Evolutionary conservation across 2,888 invertebrate genomes (phyloP).

Genomic region (Venustoraphidia nigricollis): DNA sequence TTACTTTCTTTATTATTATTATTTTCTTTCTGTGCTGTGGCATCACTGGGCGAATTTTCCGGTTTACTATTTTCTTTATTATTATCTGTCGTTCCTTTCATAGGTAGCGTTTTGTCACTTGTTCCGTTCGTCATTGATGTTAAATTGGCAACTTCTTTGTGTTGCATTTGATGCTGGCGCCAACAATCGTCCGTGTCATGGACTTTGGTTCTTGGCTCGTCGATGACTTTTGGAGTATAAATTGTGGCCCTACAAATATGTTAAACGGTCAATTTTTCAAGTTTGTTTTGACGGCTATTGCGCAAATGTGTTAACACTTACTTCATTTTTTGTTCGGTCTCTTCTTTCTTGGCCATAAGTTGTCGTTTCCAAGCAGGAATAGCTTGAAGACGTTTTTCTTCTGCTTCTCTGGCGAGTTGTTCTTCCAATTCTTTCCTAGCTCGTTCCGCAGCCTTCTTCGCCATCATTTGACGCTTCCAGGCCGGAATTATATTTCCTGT

Average conservation of each 20-base stretch:
- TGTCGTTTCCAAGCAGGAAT: slow-evolving; percentile 93
- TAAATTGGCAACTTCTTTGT: slow-evolving; percentile 18
- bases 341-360: slow-evolving; percentile 66
- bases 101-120: background rate
- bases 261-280: background rate
- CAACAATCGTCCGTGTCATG: slow-evolving; percentile 24
- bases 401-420: slow-evolving; percentile 67
- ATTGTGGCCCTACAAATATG: slow-evolving; percentile 38
- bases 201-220: slow-evolving; percentile 37
- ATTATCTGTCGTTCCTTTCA: slow-evolving; percentile 12
- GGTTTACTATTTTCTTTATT: slow-evolving; percentile 26
- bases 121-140: slow-evolving; percentile 14
- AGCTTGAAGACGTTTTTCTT: slow-evolving; percentile 66
- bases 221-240: slow-evolving; percentile 54
- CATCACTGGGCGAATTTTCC: slow-evolving; percentile 6
- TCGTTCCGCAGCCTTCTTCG: slow-evolving; percentile 85
- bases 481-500: slow-evolving; percentile 81
- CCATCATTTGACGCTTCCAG: slow-evolving; percentile 93
- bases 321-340: slow-evolving; percentile 61
- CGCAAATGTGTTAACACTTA: slow-evolving; percentile 23
- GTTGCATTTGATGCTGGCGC: slow-evolving; percentile 26
- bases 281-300: background rate
- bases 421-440: slow-evolving; percentile 83
- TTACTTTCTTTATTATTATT: slow-evolving; percentile 33
- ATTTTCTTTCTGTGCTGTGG: background rate